Evolutionary conservation across 2,888 invertebrate genomes (phyloP).

Genomic region (Stramonita haemastoma): DNA sequence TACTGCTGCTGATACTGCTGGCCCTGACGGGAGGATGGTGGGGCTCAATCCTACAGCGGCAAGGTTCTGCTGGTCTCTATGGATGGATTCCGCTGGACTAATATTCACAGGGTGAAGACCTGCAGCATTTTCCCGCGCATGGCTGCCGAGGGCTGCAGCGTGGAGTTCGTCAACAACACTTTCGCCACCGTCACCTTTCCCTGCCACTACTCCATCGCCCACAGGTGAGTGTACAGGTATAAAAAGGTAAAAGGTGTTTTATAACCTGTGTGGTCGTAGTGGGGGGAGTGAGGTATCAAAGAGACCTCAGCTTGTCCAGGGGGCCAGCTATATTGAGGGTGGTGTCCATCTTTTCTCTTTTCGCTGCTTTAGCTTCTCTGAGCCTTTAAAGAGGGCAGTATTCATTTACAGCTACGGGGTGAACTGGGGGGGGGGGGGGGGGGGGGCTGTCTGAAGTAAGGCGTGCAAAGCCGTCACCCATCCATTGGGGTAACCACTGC

Average conservation of each 20-base stretch:
- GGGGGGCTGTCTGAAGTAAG: too few relatives aligned
- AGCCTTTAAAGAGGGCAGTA: too few relatives aligned
- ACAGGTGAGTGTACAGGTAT: constrained; percentile 75
- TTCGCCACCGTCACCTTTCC: constrained; percentile 84
- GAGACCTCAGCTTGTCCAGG: too few relatives aligned
- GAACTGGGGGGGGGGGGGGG: too few relatives aligned
- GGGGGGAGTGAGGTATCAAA: too few relatives aligned
- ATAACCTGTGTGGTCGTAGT: too few relatives aligned
- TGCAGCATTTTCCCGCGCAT: constrained; percentile 82
- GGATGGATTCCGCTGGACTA: constrained; percentile 86
- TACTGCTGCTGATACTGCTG: constrained; percentile 77
- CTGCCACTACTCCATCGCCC: constrained; percentile 85
- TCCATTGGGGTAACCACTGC: not conserved
- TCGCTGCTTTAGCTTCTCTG: too few relatives aligned
- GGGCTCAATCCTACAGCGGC: constrained; percentile 16
- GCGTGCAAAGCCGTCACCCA: too few relatives aligned
- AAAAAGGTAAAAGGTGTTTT: too few relatives aligned
- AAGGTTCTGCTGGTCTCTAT: constrained; percentile 82
- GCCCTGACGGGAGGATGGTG: constrained; percentile 62
- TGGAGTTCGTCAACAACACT: constrained; percentile 78
- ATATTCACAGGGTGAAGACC: constrained; percentile 80
- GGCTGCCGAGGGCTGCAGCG: constrained; percentile 80
- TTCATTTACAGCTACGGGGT: too few relatives aligned
- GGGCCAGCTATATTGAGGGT: too few relatives aligned
- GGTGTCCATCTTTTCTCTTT: too few relatives aligned